Conservation (phyloP, 1,140 invertebrate genomes). For the Akabosia matsudoensis region DNA sequence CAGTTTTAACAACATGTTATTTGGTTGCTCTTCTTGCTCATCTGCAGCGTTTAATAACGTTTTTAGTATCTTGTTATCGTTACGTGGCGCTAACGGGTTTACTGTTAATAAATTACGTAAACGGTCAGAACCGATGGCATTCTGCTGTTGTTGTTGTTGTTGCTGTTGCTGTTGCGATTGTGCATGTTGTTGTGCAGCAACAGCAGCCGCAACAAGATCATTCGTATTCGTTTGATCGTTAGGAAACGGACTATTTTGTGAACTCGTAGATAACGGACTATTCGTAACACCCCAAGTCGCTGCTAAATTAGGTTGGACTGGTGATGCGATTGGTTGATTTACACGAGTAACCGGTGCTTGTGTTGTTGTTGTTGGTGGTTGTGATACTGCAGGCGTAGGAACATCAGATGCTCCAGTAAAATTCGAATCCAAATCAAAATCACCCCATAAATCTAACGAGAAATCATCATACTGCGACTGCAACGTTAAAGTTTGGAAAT, state of each 20-base stretch:
- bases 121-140: not conserved
- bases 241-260: slow-evolving; percentile 1
- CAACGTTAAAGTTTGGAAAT: not conserved
- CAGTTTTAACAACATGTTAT: slow-evolving; percentile 74
- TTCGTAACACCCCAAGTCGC: slow-evolving; percentile 38
- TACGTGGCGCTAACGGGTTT: not conserved
- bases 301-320: slow-evolving; percentile 34
- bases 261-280: not conserved
- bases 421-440: not conserved
- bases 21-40: slow-evolving; percentile 53
- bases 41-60: slow-evolving; percentile 25
- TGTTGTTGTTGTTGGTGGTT: too few relatives aligned
- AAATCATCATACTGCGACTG: slow-evolving; percentile 20
- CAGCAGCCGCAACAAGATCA: too few relatives aligned
- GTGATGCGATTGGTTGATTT: slow-evolving; percentile 16
- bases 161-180: not conserved
- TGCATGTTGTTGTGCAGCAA: not conserved
- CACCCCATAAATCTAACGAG: not conserved
- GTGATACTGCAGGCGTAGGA: not conserved
- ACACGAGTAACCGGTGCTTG: not conserved
- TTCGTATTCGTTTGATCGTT: not conserved
- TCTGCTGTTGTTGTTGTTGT: not conserved
- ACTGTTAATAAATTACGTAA: not conserved
- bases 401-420: too few relatives aligned
- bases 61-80: slow-evolving; percentile 43